These are phyloP conservation scores for Protonibea diacanthus DNA, from an alignment of 2,797 vertebrate genomes.

Conservation along the genomic window DNA sequence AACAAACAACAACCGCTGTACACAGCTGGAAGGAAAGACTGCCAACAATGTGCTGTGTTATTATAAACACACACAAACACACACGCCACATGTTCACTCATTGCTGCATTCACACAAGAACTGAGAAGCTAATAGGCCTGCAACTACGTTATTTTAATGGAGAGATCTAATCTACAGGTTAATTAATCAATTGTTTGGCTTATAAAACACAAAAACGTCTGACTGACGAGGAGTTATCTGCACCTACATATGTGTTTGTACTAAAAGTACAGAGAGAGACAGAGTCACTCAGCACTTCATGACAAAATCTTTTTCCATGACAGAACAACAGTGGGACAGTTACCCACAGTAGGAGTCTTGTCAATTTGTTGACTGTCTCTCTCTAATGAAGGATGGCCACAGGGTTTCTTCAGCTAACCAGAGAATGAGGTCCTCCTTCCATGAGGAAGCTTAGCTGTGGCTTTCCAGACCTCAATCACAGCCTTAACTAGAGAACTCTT, in stretches of 20 bases:
- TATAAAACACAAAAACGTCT: neutral
- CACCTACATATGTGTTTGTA: constrained; percentile 6
- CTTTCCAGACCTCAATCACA: constrained; percentile 26
- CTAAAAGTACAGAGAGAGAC: neutral
- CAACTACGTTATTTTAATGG: neutral
- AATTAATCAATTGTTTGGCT: neutral
- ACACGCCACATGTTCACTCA: neutral
- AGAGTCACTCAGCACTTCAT: constrained; percentile 29
- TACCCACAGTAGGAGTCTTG: constrained; percentile 32
- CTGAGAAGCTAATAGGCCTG: neutral
- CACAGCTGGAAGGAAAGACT: neutral
- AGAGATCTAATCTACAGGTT: neutral
- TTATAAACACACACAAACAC: no score
- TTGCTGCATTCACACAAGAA: neutral
- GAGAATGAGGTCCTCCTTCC: constrained; percentile 12
- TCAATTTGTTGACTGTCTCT: constrained; percentile 41
- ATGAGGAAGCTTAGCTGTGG: constrained; percentile 27
- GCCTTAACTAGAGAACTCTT: constrained; percentile 9
- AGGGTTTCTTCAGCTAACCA: constrained; percentile 28
- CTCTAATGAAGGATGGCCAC: constrained; percentile 51
- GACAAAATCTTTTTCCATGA: constrained; percentile 26
- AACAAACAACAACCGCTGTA: neutral
- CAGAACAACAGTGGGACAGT: constrained; percentile 39
- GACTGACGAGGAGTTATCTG: neutral
- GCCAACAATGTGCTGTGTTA: neutral